A percentile compares a stretch with the other conserved stretches of the same genome.
Conservation (phyloP, 1,140 invertebrate genomes). For the Hyphantria cunea region DNA sequence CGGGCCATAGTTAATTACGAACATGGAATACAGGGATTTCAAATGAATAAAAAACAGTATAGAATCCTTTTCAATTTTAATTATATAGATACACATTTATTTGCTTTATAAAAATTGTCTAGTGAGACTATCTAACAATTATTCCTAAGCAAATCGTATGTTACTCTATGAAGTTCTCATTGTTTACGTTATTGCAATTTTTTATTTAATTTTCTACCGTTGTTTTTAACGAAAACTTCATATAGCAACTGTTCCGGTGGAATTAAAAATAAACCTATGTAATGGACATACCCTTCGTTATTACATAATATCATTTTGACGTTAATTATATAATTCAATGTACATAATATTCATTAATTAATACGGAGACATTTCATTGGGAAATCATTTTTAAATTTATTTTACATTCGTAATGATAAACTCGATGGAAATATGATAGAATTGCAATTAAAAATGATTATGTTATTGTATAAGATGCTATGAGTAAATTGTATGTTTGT, state of each 20-base stretch:
- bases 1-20: too few relatives aligned
- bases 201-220: not conserved
- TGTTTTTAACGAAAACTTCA: slow-evolving; percentile 13
- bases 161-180: slow-evolving; percentile 30
- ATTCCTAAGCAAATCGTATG: slow-evolving; percentile 59
- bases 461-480: not conserved
- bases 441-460: slow-evolving; percentile 8
- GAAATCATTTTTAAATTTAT: slow-evolving; percentile 10
- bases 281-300: slow-evolving; percentile 17
- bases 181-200: not conserved
- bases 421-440: not conserved
- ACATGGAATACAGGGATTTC: too few relatives aligned
- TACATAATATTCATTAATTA: slow-evolving; percentile 12
- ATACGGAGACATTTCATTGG: slow-evolving; percentile 5
- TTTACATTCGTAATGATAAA: slow-evolving; percentile 2
- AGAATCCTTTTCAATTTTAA: slow-evolving; percentile 55
- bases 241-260: slow-evolving; percentile 34
- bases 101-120: slow-evolving; percentile 75
- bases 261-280: slow-evolving; percentile 31
- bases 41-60: too few relatives aligned
- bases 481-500: too few relatives aligned
- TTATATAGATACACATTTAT: slow-evolving; percentile 73
- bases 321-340: slow-evolving; percentile 13
- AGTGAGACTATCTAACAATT: slow-evolving; percentile 72
- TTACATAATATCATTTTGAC: slow-evolving; percentile 11